phyloP scores from a whole-genome alignment of 2,797 vertebrate species.

The Oreonectes daqikongensis region DNA sequence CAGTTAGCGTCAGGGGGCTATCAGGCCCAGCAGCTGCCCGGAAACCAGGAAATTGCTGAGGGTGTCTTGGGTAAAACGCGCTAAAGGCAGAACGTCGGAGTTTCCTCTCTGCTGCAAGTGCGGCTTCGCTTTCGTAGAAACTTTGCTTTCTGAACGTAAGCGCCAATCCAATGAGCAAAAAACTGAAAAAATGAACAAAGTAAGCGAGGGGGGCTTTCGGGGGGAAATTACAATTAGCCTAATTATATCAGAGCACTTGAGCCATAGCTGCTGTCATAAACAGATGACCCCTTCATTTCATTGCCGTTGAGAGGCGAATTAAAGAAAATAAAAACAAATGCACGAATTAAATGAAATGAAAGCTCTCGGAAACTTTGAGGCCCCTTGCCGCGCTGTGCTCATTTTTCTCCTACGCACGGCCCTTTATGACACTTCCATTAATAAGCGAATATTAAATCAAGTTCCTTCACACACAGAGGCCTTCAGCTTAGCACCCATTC shows the following conservation, averaged over 20 bases:
- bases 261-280: slow-evolving; percentile 47
- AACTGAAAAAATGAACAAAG: slow-evolving; percentile 2
- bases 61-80: slow-evolving; percentile 65
- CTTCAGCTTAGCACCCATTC: slow-evolving; percentile 59
- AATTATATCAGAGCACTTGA: slow-evolving; percentile 56
- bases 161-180: too few relatives aligned
- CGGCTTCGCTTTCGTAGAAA: slow-evolving; percentile 8
- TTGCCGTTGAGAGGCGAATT: slow-evolving; percentile 53
- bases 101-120: slow-evolving; percentile 52
- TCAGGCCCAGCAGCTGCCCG: slow-evolving; percentile 58
- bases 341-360: slow-evolving; percentile 53
- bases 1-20: slow-evolving; percentile 62
- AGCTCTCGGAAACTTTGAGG: slow-evolving; percentile 48
- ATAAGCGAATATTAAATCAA: slow-evolving; percentile 70
- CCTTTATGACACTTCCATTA: slow-evolving; percentile 65
- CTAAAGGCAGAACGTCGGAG: slow-evolving; percentile 62
- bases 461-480: slow-evolving; percentile 58
- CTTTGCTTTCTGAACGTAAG: neutral
- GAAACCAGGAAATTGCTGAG: slow-evolving; percentile 66
- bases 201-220: neutral
- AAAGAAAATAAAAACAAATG: slow-evolving; percentile 63
- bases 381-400: slow-evolving; percentile 48
- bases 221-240: slow-evolving; percentile 29
- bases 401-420: slow-evolving; percentile 61
- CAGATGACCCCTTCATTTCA: slow-evolving; percentile 51